Conservation (phyloP, 2,797 vertebrate genomes). For the Sphenodon punctatus region DNA sequence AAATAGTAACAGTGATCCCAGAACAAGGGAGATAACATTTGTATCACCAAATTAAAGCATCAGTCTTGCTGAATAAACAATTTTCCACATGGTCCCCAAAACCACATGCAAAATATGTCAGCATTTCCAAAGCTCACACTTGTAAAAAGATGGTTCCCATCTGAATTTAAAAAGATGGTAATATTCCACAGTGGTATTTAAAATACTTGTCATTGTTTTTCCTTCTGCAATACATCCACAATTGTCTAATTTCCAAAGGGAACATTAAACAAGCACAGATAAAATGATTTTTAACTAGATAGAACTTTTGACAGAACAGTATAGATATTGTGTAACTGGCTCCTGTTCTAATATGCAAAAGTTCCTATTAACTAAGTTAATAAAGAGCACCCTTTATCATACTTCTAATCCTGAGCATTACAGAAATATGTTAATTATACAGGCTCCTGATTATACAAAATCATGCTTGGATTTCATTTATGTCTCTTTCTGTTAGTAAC, state of each 20-base stretch:
- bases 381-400: neutral
- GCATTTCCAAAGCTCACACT: too few species aligned
- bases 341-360: neutral
- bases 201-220: neutral
- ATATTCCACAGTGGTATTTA: neutral
- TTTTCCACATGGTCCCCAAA: neutral
- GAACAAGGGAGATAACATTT: neutral
- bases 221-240: neutral
- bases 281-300: neutral
- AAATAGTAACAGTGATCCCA: neutral
- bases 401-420: neutral
- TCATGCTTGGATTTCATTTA: neutral
- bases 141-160: neutral
- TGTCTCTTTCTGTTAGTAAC: neutral
- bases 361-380: neutral
- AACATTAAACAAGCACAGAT: neutral
- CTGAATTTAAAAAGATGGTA: neutral
- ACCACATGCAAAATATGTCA: neutral
- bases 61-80: neutral
- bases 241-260: neutral
- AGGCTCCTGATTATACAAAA: neutral
- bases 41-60: too few species aligned
- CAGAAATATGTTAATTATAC: neutral
- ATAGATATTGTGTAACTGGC: neutral
- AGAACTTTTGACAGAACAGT: neutral